These are phyloP conservation scores for Spinus olivaceus DNA, from an alignment of 2,797 vertebrate genomes.

Conservation along the genomic window DNA sequence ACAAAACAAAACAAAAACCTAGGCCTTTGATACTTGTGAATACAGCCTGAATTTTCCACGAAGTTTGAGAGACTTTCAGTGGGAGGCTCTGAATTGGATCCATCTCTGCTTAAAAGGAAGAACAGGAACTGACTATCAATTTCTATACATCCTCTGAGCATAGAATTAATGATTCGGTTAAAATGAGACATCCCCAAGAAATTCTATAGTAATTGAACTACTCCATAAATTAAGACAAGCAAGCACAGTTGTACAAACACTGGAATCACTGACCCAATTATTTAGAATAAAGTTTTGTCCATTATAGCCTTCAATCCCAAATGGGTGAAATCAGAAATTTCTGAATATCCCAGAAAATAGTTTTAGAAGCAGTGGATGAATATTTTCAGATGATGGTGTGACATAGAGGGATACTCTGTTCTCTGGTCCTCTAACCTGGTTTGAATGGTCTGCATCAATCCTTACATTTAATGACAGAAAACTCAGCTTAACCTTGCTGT, in stretches of 20 bases:
- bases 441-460: conserved; percentile 63
- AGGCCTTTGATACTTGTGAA: background rate
- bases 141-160: conserved; percentile 26
- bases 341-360: background rate
- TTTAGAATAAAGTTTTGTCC: background rate
- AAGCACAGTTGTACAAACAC: conserved; percentile 17
- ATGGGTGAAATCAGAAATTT: background rate
- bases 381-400: conserved; percentile 1
- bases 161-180: conserved; percentile 42
- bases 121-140: background rate
- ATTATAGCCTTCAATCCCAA: background rate
- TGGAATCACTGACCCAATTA: background rate
- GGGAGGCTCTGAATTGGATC: background rate
- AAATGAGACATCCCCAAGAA: conserved; percentile 49
- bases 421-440: conserved; percentile 22
- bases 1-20: too few relatives aligned
- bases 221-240: conserved; percentile 34
- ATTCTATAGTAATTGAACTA: conserved; percentile 34
- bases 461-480: conserved; percentile 67
- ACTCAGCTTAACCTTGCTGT: conserved; percentile 69
- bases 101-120: background rate
- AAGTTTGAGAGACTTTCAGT: background rate
- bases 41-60: background rate
- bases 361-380: background rate
- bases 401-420: background rate